A percentile compares a stretch with the other conserved stretches of the same genome.
Conservation (phyloP, 2,888 invertebrate species). For the Dexiosoma caninum region DNA sequence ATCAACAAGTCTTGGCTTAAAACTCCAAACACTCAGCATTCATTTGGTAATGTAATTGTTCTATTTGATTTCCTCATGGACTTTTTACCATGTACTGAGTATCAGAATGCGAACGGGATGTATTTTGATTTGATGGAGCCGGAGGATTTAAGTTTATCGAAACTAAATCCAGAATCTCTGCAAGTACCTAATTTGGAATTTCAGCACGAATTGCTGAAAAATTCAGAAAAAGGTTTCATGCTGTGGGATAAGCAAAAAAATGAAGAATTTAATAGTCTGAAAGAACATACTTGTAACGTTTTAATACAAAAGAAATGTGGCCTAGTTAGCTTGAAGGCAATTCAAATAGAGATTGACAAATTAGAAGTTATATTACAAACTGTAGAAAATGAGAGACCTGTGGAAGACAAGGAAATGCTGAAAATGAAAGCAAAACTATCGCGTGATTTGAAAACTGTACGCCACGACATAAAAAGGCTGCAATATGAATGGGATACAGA, state of each 20-base stretch:
- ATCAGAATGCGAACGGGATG: conserved; percentile 16
- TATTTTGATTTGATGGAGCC: conserved; percentile 65
- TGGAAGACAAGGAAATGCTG: conserved; percentile 65
- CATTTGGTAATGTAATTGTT: conserved; percentile 74
- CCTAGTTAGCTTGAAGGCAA: conserved; percentile 56
- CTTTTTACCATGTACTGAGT: conserved; percentile 66
- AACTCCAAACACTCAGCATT: conserved; percentile 76
- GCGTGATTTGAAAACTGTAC: conserved; percentile 63
- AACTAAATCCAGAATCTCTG: conserved; percentile 48
- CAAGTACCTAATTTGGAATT: conserved; percentile 70
- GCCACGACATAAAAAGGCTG: conserved; percentile 15
- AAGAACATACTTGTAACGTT: conserved; percentile 67
- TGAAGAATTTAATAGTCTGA: conserved; percentile 69
- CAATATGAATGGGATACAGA: conserved; percentile 33
- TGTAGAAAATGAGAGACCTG: conserved; percentile 61
- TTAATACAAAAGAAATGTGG: conserved; percentile 68
- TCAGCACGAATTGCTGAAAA: conserved; percentile 65
- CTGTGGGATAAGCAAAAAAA: conserved; percentile 72
- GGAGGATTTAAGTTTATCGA: conserved; percentile 40
- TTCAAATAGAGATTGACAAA: conserved; percentile 66
- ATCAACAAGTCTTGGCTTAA: conserved; percentile 76
- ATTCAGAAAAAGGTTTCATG: conserved; percentile 70
- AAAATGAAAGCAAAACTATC: conserved; percentile 58
- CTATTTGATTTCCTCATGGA: conserved; percentile 74
- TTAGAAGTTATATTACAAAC: conserved; percentile 60